These are phyloP conservation scores for Ophion costatus DNA, from an alignment of 2,888 invertebrate genomes.

Conservation along the genomic window DNA sequence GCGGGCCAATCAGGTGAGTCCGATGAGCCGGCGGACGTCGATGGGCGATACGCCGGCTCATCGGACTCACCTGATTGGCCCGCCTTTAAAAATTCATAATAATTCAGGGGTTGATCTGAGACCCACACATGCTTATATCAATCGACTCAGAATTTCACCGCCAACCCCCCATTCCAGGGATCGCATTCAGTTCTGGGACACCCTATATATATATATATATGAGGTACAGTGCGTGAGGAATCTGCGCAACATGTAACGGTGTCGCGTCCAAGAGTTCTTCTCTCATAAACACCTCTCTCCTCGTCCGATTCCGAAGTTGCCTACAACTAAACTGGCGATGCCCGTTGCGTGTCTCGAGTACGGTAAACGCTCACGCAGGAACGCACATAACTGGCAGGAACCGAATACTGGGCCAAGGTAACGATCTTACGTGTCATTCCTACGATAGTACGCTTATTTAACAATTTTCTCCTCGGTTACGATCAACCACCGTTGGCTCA, in stretches of 20 bases:
- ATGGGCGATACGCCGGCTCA: no score
- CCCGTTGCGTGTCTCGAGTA: conserved; percentile 52
- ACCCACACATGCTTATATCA: no score
- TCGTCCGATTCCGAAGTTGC: conserved; percentile 6
- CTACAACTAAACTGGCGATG: conserved; percentile 56
- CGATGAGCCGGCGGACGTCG: no score
- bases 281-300: conserved; percentile 30
- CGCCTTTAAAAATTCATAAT: no score
- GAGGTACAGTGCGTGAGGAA: conserved; percentile 10
- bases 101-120: no score
- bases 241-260: conserved; percentile 51
- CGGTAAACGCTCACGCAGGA: background rate
- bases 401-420: conserved; percentile 63
- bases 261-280: conserved; percentile 37
- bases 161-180: no score
- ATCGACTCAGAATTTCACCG: no score
- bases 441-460: conserved; percentile 27
- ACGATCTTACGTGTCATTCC: conserved; percentile 27
- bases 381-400: conserved; percentile 36
- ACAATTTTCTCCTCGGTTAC: conserved; percentile 27
- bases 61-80: no score
- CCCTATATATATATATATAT: background rate
- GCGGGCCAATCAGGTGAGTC: no score
- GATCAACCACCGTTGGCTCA: conserved; percentile 11
- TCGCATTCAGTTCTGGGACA: no score